Conservation (phyloP, 2,888 invertebrate species). For the Ormyrus rosae region DNA sequence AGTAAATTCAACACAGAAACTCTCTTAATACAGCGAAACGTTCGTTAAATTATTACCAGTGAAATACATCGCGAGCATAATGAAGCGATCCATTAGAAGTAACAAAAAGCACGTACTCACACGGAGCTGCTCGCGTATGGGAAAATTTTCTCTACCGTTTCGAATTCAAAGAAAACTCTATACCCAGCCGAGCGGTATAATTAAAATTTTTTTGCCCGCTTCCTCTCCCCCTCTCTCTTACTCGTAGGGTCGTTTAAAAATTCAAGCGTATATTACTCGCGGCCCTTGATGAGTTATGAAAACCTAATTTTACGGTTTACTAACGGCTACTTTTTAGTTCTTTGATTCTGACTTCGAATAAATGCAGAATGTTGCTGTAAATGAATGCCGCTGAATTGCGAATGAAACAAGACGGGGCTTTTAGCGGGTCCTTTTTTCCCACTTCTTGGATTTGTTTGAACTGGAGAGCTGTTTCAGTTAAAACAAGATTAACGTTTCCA, state of each 20-base stretch:
- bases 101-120: neutral
- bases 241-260: neutral
- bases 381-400: neutral
- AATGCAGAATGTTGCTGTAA: neutral
- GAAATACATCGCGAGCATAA: too few relatives aligned
- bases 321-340: constrained; percentile 11
- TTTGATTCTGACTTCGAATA: neutral
- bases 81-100: neutral
- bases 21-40: too few relatives aligned
- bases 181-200: neutral
- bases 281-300: constrained; percentile 9
- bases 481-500: too few relatives aligned
- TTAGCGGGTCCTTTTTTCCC: neutral
- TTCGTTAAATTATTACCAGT: too few relatives aligned
- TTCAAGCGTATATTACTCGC: neutral
- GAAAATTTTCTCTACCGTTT: neutral
- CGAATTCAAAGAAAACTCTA: constrained; percentile 3
- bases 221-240: too few relatives aligned
- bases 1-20: too few relatives aligned
- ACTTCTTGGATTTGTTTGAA: too few relatives aligned
- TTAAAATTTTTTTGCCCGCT: constrained; percentile 22
- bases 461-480: too few relatives aligned
- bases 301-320: constrained; percentile 33
- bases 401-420: neutral
- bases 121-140: neutral